These are phyloP conservation scores for Cerceris ruficornis DNA, from an alignment of 2,888 invertebrate species.

Conservation along the genomic window DNA sequence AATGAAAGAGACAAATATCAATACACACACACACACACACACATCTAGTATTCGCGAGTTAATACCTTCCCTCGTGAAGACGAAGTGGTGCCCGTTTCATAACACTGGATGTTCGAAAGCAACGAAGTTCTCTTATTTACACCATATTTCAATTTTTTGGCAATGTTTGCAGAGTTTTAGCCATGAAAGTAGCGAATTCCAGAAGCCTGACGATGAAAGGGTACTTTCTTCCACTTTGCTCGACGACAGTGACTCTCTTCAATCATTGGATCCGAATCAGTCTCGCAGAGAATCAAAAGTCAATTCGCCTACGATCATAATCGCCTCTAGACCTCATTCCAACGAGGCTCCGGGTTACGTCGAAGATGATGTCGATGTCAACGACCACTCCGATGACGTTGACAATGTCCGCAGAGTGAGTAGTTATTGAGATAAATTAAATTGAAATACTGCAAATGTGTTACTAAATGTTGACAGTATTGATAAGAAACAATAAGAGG, in stretches of 20 bases:
- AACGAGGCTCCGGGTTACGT: slow-evolving; percentile 47
- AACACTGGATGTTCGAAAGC: too few relatives aligned
- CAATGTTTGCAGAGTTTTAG: slow-evolving; percentile 20
- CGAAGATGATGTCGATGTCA: slow-evolving; percentile 34
- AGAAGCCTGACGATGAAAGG: slow-evolving; percentile 42
- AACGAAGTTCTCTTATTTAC: too few relatives aligned
- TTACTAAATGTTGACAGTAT: background rate
- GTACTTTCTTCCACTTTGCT: slow-evolving; percentile 31
- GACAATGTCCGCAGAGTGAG: slow-evolving; percentile 40
- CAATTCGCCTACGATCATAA: slow-evolving; percentile 60
- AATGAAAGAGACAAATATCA: too few relatives aligned
- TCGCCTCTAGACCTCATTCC: slow-evolving; percentile 69
- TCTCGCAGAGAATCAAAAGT: slow-evolving; percentile 23
- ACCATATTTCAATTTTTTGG: too few relatives aligned
- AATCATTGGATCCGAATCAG: slow-evolving; percentile 13
- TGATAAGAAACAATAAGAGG: background rate
- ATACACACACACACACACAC: too few relatives aligned
- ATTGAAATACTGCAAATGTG: background rate
- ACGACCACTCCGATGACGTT: background rate
- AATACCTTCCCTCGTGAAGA: too few relatives aligned
- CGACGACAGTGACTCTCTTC: slow-evolving; percentile 36
- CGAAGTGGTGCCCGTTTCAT: too few relatives aligned
- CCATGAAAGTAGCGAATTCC: slow-evolving; percentile 10
- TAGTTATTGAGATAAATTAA: background rate
- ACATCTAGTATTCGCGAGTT: too few relatives aligned